Percentiles rank a stretch among this genome's conserved stretches.
Conservation (phyloP, 2,797 vertebrate species). For the Scolopax bukidnonensis region DNA sequence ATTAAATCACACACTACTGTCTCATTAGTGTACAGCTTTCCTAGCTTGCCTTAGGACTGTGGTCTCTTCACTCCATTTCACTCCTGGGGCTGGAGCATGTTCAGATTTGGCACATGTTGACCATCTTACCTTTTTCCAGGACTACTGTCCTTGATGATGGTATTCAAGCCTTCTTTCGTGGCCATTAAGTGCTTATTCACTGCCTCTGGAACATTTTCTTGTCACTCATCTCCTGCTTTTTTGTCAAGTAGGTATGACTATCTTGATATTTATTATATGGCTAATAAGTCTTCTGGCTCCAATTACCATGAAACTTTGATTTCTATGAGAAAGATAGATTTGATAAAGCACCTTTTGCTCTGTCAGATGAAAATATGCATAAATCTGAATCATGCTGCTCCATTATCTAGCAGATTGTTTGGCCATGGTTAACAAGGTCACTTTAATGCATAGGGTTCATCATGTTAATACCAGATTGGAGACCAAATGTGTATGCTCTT, state of each 20-base stretch:
- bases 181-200: not conserved
- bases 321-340: not conserved
- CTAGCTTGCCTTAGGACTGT: not conserved
- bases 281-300: not conserved
- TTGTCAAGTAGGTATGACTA: not conserved
- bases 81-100: not conserved
- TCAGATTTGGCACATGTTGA: not conserved
- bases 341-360: not conserved
- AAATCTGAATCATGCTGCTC: not conserved
- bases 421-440: not conserved
- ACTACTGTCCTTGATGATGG: not conserved
- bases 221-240: not conserved
- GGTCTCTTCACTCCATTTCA: not conserved
- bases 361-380: not conserved
- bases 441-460: not conserved
- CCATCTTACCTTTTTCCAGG: not conserved
- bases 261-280: not conserved
- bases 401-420: not conserved
- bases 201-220: not conserved
- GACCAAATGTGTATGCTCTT: not conserved
- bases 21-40: not conserved
- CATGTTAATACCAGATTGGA: not conserved
- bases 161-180: not conserved
- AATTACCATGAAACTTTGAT: not conserved
- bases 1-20: not conserved